Evolutionary conservation across 2,888 invertebrate species (phyloP), one percentile per base, ranked within the genome.

Genomic region (Tholera decimalis): DNA sequence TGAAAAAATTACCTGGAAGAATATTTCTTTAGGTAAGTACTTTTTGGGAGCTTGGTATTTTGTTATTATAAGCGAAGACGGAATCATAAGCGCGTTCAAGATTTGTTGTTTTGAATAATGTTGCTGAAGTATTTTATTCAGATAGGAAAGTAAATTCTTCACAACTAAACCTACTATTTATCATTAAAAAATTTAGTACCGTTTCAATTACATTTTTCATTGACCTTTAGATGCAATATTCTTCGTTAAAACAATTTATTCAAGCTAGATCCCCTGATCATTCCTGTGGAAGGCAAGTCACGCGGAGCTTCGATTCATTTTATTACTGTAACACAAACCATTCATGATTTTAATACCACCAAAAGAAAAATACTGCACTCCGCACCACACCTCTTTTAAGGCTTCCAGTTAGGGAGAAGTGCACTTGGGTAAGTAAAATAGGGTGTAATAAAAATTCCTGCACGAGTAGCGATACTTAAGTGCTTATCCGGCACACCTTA

Each of bases 1-100:
- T 63, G 35, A 30, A 64, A 46, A 74, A 77, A 53, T 11, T 56
- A 50, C 30, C 47, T 44, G 44, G 30, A 50, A 55, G 24, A 70
- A 78, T 72, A 61, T 60, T 35, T 47, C 49, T 24, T 61, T 43
- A 43, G n/a, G 37, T 39, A 28, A 18, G n/a, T 41, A 28, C 28
- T 72, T 71, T 49, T 47, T 53, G 33, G 51, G 20, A 13, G 9
- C 8, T 6, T 30, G 9, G 15, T n/a, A 3, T 35, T 56, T 46
- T 28, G 5, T 28, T 33, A 4, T 33, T 13, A 9, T 44, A 43
- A 20, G 43, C 2, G 18, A 24, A 30, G 41, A 24, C 37, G 6
- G 18, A 24, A 18, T 28, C n/a, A 18, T 3, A 18, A 20, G 9
- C 30, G 11, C 9, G 6, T 24, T 56, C 24, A 13, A 49, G 18